These are phyloP conservation scores for Mobula hypostoma DNA, from an alignment of 2,113 vertebrate species.

Conservation along the genomic window DNA sequence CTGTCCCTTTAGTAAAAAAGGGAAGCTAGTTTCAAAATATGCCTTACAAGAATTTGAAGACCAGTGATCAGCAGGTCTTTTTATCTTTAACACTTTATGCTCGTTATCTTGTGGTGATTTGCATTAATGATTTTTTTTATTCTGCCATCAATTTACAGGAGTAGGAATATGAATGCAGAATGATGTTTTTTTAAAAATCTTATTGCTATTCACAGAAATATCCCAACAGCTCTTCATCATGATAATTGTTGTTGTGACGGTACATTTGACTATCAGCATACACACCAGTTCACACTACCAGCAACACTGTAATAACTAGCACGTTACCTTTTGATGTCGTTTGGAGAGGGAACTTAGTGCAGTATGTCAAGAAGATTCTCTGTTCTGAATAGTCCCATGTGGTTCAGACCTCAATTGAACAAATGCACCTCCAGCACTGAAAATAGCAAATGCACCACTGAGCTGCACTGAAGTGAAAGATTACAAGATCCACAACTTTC, in stretches of 20 bases:
- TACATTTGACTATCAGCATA: not conserved
- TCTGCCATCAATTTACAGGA: not conserved
- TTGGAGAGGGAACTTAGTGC: not conserved
- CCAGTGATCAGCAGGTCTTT: not conserved
- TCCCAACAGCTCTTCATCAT: not conserved
- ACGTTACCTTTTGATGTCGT: not conserved
- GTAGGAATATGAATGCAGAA: not conserved
- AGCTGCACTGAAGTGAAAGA: not conserved
- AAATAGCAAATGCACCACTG: not conserved
- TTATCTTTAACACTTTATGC: not conserved
- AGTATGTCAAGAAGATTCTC: not conserved
- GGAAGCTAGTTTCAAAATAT: not conserved
- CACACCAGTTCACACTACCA: not conserved
- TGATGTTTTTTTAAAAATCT: not conserved
- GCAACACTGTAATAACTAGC: not conserved
- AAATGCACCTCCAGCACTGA: not conserved
- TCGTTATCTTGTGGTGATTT: not conserved
- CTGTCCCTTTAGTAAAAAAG: too few species aligned
- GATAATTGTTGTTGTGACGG: not conserved
- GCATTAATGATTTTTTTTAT: not conserved
- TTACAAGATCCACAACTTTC: not conserved
- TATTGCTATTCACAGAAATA: not conserved
- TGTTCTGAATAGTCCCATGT: not conserved
- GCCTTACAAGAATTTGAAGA: not conserved
- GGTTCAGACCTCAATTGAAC: not conserved